These are phyloP conservation scores for Drosophila kuntzei DNA, from an alignment of 2,888 invertebrate genomes.

Conservation along the genomic window DNA sequence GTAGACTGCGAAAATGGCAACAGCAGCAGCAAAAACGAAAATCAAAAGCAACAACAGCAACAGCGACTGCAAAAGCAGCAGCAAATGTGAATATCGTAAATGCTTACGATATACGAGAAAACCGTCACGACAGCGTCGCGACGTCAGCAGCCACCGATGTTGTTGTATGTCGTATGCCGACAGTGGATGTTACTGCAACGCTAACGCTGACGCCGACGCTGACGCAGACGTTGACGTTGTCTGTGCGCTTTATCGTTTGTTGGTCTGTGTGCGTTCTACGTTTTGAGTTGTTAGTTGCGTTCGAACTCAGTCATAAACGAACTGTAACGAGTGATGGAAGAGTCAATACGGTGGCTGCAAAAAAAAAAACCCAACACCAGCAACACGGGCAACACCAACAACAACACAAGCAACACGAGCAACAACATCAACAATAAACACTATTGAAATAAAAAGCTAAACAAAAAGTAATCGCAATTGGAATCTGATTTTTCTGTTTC, in stretches of 20 bases:
- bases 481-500: constrained; percentile 20
- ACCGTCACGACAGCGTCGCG: neutral
- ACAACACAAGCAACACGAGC: constrained; percentile 6
- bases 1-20: constrained; percentile 45
- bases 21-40: constrained; percentile 2
- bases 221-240: constrained; percentile 29
- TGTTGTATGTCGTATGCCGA: constrained; percentile 16
- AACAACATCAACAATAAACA: constrained; percentile 22
- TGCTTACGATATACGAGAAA: constrained; percentile 42
- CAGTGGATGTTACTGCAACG: constrained; percentile 20
- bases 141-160: neutral
- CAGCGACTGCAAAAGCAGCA: constrained; percentile 1
- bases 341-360: constrained; percentile 64
- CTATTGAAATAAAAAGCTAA: constrained; percentile 1
- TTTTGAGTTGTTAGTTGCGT: constrained; percentile 75
- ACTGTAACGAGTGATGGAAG: constrained; percentile 83
- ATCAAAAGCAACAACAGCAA: neutral
- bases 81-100: constrained; percentile 47
- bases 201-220: constrained; percentile 1
- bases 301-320: constrained; percentile 83
- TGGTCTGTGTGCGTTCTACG: constrained; percentile 54
- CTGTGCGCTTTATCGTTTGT: constrained; percentile 33
- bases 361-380: constrained; percentile 29
- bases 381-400: constrained; percentile 3
- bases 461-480: constrained; percentile 12